Conservation (phyloP, 2,797 vertebrate genomes). For the Manis pentadactyla region DNA sequence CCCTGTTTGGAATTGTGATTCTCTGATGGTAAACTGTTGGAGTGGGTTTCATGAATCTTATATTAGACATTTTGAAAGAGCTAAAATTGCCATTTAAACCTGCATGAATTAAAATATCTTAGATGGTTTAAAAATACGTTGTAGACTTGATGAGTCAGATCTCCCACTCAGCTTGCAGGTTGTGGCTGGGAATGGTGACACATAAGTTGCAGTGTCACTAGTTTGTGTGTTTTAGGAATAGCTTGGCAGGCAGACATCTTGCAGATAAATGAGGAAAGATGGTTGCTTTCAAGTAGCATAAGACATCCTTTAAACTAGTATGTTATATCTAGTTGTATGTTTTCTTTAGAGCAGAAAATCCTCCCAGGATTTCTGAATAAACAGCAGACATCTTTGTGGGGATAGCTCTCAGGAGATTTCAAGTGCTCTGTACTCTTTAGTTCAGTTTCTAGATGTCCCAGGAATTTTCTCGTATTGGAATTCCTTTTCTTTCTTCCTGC, state of each 20-base stretch:
- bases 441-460: neutral
- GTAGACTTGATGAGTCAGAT: slow-evolving; percentile 42
- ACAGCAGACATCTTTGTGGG: neutral
- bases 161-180: neutral
- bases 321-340: slow-evolving; percentile 60
- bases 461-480: neutral
- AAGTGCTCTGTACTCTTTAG: neutral
- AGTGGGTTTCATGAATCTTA: neutral
- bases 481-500: neutral
- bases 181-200: neutral
- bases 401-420: neutral
- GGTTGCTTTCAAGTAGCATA: slow-evolving; percentile 76
- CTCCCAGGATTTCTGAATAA: neutral
- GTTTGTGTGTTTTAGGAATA: slow-evolving; percentile 41
- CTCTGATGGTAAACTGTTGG: neutral
- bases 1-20: neutral
- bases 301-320: slow-evolving; percentile 60
- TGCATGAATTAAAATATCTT: slow-evolving; percentile 11
- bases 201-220: neutral
- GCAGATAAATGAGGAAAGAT: slow-evolving; percentile 71
- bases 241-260: slow-evolving; percentile 70
- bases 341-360: slow-evolving; percentile 61
- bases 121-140: slow-evolving; percentile 51
- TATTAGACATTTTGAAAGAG: neutral
- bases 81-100: neutral